These are phyloP conservation scores for Poicephalus meyeri DNA, from an alignment of 2,113 vertebrate genomes.

Conservation along the genomic window DNA sequence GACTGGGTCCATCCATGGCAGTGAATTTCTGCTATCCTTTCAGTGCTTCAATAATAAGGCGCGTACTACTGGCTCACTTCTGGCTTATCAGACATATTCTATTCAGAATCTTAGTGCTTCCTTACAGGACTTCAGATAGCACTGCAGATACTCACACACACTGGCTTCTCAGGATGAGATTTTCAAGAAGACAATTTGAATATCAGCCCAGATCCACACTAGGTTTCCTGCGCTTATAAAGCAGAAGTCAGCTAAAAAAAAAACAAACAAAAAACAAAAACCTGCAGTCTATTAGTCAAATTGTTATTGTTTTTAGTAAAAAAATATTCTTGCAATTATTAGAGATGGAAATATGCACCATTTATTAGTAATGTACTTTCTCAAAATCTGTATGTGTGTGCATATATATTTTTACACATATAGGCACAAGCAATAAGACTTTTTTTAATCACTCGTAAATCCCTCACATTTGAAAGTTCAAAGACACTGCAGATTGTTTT, in stretches of 20 bases:
- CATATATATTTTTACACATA: not conserved
- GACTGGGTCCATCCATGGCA: not conserved
- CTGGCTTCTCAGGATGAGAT: not conserved
- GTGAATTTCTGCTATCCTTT: not conserved
- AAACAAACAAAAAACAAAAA: not conserved
- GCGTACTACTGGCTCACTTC: not conserved
- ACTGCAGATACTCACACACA: not conserved
- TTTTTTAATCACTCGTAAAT: not conserved
- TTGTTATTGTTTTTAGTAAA: not conserved
- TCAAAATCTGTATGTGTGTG: not conserved
- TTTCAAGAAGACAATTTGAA: not conserved
- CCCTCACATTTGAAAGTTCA: not conserved
- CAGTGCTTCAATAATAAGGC: not conserved
- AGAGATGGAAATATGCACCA: not conserved
- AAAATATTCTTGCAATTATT: not conserved
- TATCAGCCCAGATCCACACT: not conserved
- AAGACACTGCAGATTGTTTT: not conserved
- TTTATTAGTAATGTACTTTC: not conserved
- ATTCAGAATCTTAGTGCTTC: not conserved
- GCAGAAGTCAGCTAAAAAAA: not conserved
- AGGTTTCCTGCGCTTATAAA: not conserved
- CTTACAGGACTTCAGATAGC: not conserved
- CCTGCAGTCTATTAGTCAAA: not conserved
- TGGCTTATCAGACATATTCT: not conserved
- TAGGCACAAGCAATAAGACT: rapidly evolving